phyloP scores from a whole-genome alignment of 2,888 invertebrate species.

The Epicampocera succincta region DNA sequence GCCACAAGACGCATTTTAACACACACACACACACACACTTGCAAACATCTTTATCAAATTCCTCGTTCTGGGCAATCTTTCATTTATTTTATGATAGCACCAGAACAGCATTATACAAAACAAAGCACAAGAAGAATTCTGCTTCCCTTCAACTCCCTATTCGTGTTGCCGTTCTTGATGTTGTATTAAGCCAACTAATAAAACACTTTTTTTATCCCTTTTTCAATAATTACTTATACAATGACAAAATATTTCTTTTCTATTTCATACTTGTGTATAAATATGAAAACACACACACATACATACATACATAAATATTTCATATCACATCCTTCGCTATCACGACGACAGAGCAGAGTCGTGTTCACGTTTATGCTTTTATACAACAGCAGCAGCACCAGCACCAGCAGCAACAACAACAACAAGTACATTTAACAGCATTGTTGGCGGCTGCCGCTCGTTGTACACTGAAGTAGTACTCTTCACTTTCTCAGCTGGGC shows the following conservation, averaged over 20 bases:
- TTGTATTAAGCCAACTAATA: conserved; percentile 44
- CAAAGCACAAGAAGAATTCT: conserved; percentile 10
- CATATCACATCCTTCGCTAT: conserved; percentile 16
- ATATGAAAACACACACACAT: too few species aligned
- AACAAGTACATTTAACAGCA: not conserved
- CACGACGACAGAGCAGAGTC: not conserved
- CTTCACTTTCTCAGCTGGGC: not conserved
- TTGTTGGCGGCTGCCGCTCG: not conserved
- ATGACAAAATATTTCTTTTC: conserved; percentile 39
- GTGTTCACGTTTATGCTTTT: not conserved
- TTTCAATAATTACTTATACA: conserved; percentile 52
- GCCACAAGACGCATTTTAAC: conserved; percentile 46
- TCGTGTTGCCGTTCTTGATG: not conserved
- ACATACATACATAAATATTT: conserved; percentile 14
- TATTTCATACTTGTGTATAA: conserved; percentile 34
- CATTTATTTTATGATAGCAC: conserved; percentile 13
- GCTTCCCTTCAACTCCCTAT: not conserved
- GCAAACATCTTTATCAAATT: not conserved
- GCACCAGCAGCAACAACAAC: not conserved
- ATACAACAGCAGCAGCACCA: not conserved
- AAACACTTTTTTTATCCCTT: conserved; percentile 43
- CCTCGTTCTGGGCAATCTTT: not conserved
- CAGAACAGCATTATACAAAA: conserved; percentile 14
- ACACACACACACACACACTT: not conserved
- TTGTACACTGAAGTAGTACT: not conserved